Evolutionary conservation across 2,888 invertebrate genomes (phyloP).

Genomic region (Resseliella maxima): DNA sequence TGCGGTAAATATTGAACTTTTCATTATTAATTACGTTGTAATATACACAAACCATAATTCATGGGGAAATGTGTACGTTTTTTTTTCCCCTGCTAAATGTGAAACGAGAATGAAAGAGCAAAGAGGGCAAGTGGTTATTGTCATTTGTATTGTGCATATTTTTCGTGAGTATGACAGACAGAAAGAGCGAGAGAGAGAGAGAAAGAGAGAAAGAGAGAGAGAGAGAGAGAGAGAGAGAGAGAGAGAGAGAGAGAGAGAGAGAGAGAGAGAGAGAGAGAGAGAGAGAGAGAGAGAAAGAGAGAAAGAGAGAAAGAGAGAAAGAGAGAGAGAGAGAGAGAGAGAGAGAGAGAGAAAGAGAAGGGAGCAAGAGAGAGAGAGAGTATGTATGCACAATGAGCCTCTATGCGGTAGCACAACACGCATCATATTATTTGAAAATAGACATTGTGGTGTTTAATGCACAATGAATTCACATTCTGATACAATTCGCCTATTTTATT

Average conservation of each 20-base stretch:
- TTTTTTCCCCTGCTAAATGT: not conserved
- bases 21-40: conserved; percentile 15
- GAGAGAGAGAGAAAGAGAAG: too few relatives aligned
- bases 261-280: too few relatives aligned
- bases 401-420: conserved; percentile 41
- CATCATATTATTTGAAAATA: conserved; percentile 13
- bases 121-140: conserved; percentile 41
- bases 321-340: too few relatives aligned
- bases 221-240: too few relatives aligned
- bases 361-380: too few relatives aligned
- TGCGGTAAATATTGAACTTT: conserved; percentile 46
- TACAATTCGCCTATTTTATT: conserved; percentile 17
- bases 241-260: too few relatives aligned
- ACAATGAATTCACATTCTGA: conserved; percentile 47
- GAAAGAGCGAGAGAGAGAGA: too few relatives aligned
- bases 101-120: not conserved
- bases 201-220: too few relatives aligned
- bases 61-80: not conserved
- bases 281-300: too few relatives aligned
- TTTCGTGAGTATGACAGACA: too few relatives aligned
- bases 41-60: conserved; percentile 23
- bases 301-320: too few relatives aligned
- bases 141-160: conserved; percentile 11
- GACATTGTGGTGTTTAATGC: not conserved
- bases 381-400: not conserved